Evolutionary conservation across 2,888 invertebrate genomes (phyloP), one percentile per base, ranked within the genome.

Genomic region (Tachystola acroxantha): DNA sequence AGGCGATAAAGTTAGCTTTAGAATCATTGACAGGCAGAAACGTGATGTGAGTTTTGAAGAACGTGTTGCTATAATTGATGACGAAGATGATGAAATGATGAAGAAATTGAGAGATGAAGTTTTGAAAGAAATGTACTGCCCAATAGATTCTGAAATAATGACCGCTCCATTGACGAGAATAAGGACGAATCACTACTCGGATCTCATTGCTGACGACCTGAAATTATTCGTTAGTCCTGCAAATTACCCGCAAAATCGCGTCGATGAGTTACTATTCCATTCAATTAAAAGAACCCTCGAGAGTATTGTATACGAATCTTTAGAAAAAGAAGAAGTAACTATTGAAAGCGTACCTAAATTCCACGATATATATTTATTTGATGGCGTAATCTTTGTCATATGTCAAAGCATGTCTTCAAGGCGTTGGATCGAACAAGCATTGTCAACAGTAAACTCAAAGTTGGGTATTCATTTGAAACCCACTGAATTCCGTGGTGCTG

Each of bases 401-500:
- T 81, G 82, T 25, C 64, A 68, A 4, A 61, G 73, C 35, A 64
- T 69, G 48, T 12, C 38, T 1, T 66, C 84, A 0, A 64, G 72
- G 10, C 25, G 46, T 2, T 82, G 81, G 76, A 65, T 82, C 1
- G 77, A 79, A 37, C 40, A 59, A 0, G 49, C 54, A 1, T 46
- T 84, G 3, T 19, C 41, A 1, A 26, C 39, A 2, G 56, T 80
- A 0, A 78, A 74, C 38, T 33, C 46, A 0, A 69, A 49, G 33
- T 34, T 81, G 14, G 48, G 66, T 22, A 49, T 62, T 1, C 60
- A 59, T 40, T 52, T 85, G 1, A 81, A 77, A 47, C 58, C 72
- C 0, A 84, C 82, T 0, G 84, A 85, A 39, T 84, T 78, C 38
- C 64, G 85, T n/a, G 85, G 85, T 0, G 79, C 81, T 1, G 85